phyloP scores from a whole-genome alignment of 2,113 vertebrate genomes.

The Xiphias gladius region DNA sequence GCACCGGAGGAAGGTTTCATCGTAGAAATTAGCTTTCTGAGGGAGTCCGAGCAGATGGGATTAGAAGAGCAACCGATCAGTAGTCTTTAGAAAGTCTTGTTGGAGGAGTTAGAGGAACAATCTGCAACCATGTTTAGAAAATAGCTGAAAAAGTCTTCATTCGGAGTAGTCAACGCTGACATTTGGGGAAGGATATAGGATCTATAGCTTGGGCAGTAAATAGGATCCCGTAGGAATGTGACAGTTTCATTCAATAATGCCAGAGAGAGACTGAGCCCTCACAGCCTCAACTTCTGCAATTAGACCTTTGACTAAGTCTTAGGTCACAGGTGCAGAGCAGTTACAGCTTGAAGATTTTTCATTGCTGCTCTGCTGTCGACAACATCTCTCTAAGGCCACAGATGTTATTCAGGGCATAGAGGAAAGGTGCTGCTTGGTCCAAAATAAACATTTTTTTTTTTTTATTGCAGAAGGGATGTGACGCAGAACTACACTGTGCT shows the following conservation, averaged over 20 bases:
- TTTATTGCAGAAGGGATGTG: not conserved
- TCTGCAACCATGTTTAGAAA: conserved; percentile 17
- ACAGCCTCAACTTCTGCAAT: not conserved
- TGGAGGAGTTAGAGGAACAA: conserved; percentile 2
- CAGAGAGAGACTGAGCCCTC: conserved; percentile 11
- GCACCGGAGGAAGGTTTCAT: not conserved
- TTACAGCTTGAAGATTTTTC: not conserved
- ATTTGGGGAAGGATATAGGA: not conserved
- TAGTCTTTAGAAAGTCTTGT: not conserved
- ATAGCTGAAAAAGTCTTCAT: not conserved
- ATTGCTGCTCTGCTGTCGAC: not conserved
- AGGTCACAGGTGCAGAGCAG: too few relatives aligned
- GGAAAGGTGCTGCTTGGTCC: not conserved
- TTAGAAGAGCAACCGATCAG: not conserved
- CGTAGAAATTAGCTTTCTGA: conserved; percentile 25
- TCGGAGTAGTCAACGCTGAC: conserved; percentile 13
- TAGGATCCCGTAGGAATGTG: conserved; percentile 11
- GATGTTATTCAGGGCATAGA: conserved; percentile 13
- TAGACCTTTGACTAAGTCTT: conserved; percentile 1
- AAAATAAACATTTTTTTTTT: not conserved
- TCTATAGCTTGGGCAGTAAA: conserved; percentile 19
- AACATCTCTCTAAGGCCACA: not conserved
- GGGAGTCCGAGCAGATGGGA: not conserved
- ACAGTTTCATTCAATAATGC: conserved; percentile 18
- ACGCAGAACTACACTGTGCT: not conserved